Conservation (phyloP, 2,797 vertebrate species). For the Antrozous pallidus region DNA sequence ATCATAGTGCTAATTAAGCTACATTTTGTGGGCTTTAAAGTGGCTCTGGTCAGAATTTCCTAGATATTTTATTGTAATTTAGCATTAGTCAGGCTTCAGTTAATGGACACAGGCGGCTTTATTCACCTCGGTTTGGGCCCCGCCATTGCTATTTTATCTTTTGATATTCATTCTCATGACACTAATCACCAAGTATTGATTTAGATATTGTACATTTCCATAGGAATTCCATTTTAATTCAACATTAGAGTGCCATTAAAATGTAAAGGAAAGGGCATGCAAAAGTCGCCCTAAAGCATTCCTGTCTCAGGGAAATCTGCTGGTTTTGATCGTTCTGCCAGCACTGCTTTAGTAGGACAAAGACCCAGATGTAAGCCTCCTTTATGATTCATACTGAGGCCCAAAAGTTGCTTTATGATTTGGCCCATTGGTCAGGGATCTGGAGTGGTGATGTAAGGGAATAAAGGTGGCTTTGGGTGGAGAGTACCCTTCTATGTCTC, state of each 20-base stretch:
- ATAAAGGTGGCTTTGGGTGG: not conserved
- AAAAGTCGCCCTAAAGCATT: conserved; percentile 65
- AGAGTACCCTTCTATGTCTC: not conserved
- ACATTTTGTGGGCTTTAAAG: conserved; percentile 73
- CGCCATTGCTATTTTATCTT: conserved; percentile 63
- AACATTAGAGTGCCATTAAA: conserved; percentile 73
- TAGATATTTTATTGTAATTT: conserved; percentile 76
- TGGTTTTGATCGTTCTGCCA: conserved; percentile 21
- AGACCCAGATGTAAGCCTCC: not conserved
- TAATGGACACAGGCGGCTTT: conserved; percentile 77
- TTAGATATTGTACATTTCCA: conserved; percentile 70
- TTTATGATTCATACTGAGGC: not conserved
- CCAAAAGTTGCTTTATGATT: not conserved
- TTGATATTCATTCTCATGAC: conserved; percentile 77
- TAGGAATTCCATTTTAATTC: conserved; percentile 78
- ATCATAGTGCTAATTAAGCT: conserved; percentile 73
- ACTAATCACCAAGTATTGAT: conserved; percentile 78
- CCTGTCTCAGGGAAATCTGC: conserved; percentile 57
- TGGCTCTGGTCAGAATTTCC: conserved; percentile 76
- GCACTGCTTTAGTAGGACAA: not conserved
- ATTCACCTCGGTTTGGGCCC: conserved; percentile 67
- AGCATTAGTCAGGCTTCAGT: conserved; percentile 76
- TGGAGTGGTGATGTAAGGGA: not conserved
- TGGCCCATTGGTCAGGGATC: not conserved
- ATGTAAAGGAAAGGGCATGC: conserved; percentile 64